Conservation (phyloP, 1,140 invertebrate species). For the Calephelis virginiensis region DNA sequence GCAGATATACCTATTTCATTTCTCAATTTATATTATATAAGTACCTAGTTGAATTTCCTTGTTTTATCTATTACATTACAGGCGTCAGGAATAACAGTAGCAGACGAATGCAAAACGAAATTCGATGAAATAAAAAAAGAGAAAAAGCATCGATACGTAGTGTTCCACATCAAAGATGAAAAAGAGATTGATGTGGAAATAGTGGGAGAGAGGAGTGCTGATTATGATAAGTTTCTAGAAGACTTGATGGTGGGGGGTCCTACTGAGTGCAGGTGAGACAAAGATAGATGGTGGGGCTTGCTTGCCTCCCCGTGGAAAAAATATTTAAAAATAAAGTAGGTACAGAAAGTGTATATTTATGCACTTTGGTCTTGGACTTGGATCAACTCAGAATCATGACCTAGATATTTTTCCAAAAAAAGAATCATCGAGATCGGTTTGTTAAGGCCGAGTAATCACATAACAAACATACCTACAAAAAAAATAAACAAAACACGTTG, state of each 20-base stretch:
- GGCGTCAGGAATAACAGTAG: constrained; percentile 97
- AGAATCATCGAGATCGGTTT: too few species aligned
- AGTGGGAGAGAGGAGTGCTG: constrained; percentile 90
- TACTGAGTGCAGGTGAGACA: constrained; percentile 88
- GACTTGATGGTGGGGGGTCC: constrained; percentile 93
- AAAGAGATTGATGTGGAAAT: constrained; percentile 96
- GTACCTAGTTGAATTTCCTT: neutral
- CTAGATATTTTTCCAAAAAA: too few species aligned
- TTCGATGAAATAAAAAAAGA: constrained; percentile 98
- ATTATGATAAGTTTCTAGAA: constrained; percentile 93
- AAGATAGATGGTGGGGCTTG: too few species aligned
- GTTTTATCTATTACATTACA: constrained; percentile 66
- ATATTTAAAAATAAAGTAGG: too few species aligned
- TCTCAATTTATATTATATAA: neutral
- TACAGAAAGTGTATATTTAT: too few species aligned
- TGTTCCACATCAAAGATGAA: constrained; percentile 96
- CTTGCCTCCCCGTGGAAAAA: too few species aligned
- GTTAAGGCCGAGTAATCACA: too few species aligned
- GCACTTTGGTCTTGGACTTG: too few species aligned
- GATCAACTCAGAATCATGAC: too few species aligned
- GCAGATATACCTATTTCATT: too few species aligned
- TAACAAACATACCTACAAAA: too few species aligned
- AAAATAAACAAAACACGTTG: too few species aligned
- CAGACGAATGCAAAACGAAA: constrained; percentile 95
- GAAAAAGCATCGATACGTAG: constrained; percentile 97